Percentiles rank a stretch among this genome's conserved stretches.
These are phyloP conservation scores for Adelphocoris suturalis DNA, from an alignment of 2,888 invertebrate species.

Conservation along the genomic window DNA sequence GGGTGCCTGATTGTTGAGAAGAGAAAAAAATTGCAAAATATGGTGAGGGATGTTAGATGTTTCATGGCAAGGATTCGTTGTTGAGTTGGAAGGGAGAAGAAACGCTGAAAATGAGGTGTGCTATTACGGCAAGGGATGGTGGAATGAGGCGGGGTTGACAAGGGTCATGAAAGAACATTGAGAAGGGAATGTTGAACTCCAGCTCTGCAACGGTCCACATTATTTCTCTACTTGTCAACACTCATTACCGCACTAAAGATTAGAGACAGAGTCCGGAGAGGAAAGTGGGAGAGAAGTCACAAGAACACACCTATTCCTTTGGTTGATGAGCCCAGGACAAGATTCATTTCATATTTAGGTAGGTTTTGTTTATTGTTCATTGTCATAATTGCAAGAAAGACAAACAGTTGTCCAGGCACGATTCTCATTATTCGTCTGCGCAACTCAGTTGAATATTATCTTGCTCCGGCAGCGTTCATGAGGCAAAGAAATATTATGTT, in stretches of 20 bases:
- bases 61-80: conserved; percentile 9
- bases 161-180: conserved; percentile 28
- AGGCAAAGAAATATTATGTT: too few relatives aligned
- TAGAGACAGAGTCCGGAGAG: neutral
- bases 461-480: too few relatives aligned
- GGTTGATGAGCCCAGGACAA: neutral
- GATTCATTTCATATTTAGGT: conserved; percentile 2
- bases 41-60: neutral
- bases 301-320: neutral
- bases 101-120: conserved; percentile 24
- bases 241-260: conserved; percentile 6
- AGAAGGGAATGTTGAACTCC: conserved; percentile 3
- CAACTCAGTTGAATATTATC: neutral
- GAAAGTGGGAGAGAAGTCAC: neutral
- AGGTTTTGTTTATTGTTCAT: conserved; percentile 17
- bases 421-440: conserved; percentile 2
- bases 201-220: conserved; percentile 2
- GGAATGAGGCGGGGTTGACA: neutral
- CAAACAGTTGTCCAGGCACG: neutral
- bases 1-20: neutral
- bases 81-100: conserved; percentile 4
- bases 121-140: conserved; percentile 1
- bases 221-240: conserved; percentile 23
- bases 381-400: neutral
- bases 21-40: conserved; percentile 12